Conservation (phyloP, 2,113 vertebrate genomes). For the Myiozetetes cayanensis region DNA sequence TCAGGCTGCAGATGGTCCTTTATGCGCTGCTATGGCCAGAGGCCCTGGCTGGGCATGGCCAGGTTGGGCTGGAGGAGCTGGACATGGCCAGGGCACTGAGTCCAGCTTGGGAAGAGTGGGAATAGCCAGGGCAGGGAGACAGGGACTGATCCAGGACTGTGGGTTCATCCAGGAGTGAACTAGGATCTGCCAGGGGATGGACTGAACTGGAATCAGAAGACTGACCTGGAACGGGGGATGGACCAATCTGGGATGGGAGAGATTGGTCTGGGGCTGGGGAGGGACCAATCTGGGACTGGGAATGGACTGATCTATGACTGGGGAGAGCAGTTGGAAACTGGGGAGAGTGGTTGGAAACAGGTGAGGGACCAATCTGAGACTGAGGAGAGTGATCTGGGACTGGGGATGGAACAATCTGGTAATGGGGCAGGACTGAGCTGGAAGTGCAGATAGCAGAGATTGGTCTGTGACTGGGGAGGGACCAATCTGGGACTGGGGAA, state of each 20-base stretch:
- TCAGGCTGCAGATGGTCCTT: not conserved
- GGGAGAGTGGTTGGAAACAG: not conserved
- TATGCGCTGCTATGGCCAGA: rapidly evolving
- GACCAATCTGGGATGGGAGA: no score
- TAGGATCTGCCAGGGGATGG: not conserved
- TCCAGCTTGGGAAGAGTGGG: rapidly evolving
- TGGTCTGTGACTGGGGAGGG: no score
- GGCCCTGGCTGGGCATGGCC: not conserved
- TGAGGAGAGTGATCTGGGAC: not conserved
- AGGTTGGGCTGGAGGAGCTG: not conserved
- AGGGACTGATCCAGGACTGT: not conserved
- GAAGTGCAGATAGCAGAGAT: not conserved
- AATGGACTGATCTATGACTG: not conserved
- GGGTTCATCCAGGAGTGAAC: not conserved
- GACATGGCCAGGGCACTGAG: not conserved
- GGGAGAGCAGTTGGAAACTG: no score
- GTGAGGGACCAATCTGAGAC: not conserved
- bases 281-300: not conserved
- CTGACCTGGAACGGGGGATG: no score
- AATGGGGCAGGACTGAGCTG: not conserved
- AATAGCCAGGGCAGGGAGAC: not conserved
- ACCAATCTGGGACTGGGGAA: rapidly evolving
- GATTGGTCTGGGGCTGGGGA: no score
- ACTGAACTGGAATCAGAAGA: not conserved
- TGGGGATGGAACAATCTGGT: not conserved